Conservation (phyloP, 2,797 vertebrate species). For the Myotis myotis region DNA sequence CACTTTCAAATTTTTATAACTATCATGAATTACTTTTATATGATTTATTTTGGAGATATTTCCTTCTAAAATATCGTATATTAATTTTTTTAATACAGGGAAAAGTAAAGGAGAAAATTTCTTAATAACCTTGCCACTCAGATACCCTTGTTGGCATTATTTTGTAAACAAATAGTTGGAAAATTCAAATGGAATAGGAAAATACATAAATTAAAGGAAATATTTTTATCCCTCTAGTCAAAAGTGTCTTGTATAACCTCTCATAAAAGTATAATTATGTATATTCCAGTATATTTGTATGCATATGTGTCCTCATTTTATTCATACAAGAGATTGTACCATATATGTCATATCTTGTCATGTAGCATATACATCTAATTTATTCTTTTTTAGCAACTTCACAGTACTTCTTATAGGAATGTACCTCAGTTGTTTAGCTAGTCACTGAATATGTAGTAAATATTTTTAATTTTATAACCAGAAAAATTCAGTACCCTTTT, state of each 20-base stretch:
- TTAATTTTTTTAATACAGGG: neutral
- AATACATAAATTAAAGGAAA: conserved; percentile 44
- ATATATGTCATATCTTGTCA: neutral
- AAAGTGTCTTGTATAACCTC: neutral
- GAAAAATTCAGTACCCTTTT: conserved; percentile 8
- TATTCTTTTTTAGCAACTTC: conserved; percentile 1
- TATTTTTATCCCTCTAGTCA: neutral
- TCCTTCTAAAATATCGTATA: neutral
- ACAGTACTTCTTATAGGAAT: neutral
- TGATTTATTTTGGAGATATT: neutral
- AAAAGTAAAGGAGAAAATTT: neutral
- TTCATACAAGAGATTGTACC: neutral
- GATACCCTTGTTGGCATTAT: neutral
- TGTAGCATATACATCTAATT: neutral
- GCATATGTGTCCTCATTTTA: neutral
- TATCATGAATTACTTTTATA: conserved; percentile 29
- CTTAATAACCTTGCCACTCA: neutral
- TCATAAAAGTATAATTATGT: neutral
- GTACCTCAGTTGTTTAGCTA: neutral
- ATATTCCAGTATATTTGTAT: neutral
- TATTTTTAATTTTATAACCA: conserved; percentile 24
- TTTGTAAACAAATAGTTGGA: conserved; percentile 18
- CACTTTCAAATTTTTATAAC: conserved; percentile 39
- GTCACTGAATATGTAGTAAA: conserved; percentile 32
- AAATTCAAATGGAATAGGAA: conserved; percentile 15